A percentile compares a stretch with the other conserved stretches of the same genome.
phyloP scores from a whole-genome alignment of 2,888 invertebrate genomes.

The Chloroclysta siterata region DNA sequence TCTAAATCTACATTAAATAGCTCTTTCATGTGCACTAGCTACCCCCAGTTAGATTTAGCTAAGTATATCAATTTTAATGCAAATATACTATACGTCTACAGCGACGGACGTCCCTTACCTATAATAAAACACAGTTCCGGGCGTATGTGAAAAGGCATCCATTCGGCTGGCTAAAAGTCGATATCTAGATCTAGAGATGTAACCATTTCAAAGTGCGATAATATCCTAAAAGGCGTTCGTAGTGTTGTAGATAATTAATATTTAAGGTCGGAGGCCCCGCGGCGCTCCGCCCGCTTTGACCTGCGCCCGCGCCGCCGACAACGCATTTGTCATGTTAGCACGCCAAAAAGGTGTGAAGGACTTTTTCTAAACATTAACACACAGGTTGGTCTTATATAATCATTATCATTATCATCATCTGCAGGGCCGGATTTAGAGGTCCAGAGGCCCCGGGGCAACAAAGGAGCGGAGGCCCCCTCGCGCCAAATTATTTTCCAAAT shows the following conservation, averaged over 20 bases:
- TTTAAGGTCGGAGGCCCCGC: constrained; percentile 78
- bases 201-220: constrained; percentile 75
- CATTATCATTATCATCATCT: too few relatives aligned
- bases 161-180: constrained; percentile 32
- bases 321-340: constrained; percentile 84
- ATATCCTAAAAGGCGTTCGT: constrained; percentile 82
- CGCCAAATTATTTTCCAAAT: too few relatives aligned
- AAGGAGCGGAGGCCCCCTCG: too few relatives aligned
- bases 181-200: constrained; percentile 74
- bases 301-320: constrained; percentile 54
- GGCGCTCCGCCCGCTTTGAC: constrained; percentile 70
- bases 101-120: too few relatives aligned
- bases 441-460: too few relatives aligned
- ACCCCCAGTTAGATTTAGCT: too few relatives aligned
- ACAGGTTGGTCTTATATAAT: constrained; percentile 11
- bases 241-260: constrained; percentile 83
- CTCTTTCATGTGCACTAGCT: neutral
- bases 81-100: too few relatives aligned
- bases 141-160: constrained; percentile 2
- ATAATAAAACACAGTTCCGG: too few relatives aligned
- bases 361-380: constrained; percentile 80
- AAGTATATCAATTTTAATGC: too few relatives aligned
- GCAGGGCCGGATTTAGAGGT: too few relatives aligned
- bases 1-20: neutral
- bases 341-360: constrained; percentile 82